Percentiles rank a stretch among this genome's conserved stretches.
phyloP scores from a whole-genome alignment of 2,888 invertebrate species.

The Aquatica leii region DNA sequence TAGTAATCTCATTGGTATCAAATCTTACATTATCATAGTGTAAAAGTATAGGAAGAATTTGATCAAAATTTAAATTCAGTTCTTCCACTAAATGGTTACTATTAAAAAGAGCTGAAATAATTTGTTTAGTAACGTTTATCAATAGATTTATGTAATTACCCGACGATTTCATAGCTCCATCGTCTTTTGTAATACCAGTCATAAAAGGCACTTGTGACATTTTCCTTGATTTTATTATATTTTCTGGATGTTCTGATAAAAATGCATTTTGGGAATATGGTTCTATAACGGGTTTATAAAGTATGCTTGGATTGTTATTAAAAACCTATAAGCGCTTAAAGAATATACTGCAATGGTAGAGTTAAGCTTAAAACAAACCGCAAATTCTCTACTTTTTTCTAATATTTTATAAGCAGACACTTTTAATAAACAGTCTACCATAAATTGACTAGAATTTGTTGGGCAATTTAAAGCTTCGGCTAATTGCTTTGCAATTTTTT shows the following conservation, averaged over 20 bases:
- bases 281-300: conserved; percentile 80
- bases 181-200: conserved; percentile 75
- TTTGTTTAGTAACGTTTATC: too few relatives aligned
- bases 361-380: conserved; percentile 64
- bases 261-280: conserved; percentile 74
- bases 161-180: conserved; percentile 73
- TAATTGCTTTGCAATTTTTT: conserved; percentile 67
- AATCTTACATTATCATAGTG: conserved; percentile 6
- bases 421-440: conserved; percentile 70
- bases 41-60: neutral
- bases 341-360: neutral
- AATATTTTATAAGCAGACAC: conserved; percentile 72
- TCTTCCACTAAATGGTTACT: neutral
- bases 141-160: too few relatives aligned
- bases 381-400: conserved; percentile 70
- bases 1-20: too few relatives aligned
- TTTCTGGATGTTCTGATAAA: conserved; percentile 69
- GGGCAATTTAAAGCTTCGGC: conserved; percentile 71
- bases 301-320: conserved; percentile 82
- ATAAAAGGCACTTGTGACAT: conserved; percentile 72
- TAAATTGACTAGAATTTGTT: conserved; percentile 60
- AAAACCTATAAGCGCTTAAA: conserved; percentile 68
- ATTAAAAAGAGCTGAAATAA: neutral
- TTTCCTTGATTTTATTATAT: conserved; percentile 61
- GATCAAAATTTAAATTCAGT: neutral